A percentile compares a stretch with the other conserved stretches of the same genome.
Evolutionary conservation across 2,888 invertebrate genomes (phyloP).

Genomic region (Oscheius sp.): DNA sequence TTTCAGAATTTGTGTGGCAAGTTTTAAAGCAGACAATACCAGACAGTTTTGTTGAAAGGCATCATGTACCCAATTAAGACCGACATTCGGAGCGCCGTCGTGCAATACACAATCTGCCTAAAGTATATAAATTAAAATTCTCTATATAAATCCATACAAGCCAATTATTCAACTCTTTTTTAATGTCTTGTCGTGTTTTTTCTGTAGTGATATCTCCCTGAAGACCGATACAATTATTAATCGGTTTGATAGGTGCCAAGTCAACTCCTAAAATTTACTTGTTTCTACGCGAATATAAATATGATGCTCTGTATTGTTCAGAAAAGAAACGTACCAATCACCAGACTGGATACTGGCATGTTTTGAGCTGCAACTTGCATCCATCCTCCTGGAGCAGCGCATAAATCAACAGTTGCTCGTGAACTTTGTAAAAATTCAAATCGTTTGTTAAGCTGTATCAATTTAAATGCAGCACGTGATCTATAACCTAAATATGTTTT

Average conservation of each 20-base stretch:
- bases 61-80: constrained; percentile 92
- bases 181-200: constrained; percentile 71
- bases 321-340: constrained; percentile 80
- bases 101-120: constrained; percentile 95
- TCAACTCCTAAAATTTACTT: constrained; percentile 81
- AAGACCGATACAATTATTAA: constrained; percentile 88
- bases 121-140: constrained; percentile 83
- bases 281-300: background rate
- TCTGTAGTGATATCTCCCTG: constrained; percentile 96
- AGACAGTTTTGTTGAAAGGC: constrained; percentile 84
- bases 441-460: constrained; percentile 95
- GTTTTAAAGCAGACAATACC: constrained; percentile 86
- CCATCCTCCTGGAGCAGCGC: constrained; percentile 84
- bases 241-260: constrained; percentile 88
- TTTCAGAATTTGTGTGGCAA: constrained; percentile 87
- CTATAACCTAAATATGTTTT: constrained; percentile 80
- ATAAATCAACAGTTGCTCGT: constrained; percentile 94
- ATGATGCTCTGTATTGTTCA: no score
- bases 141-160: constrained; percentile 45
- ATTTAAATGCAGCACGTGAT: constrained; percentile 97
- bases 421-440: constrained; percentile 95
- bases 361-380: constrained; percentile 94
- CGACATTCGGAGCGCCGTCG: constrained; percentile 97
- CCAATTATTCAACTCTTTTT: constrained; percentile 65
- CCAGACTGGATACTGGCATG: constrained; percentile 80